Percentiles rank a stretch among this genome's conserved stretches.
phyloP scores from a whole-genome alignment of 2,888 invertebrate genomes.

The Busseola fusca region DNA sequence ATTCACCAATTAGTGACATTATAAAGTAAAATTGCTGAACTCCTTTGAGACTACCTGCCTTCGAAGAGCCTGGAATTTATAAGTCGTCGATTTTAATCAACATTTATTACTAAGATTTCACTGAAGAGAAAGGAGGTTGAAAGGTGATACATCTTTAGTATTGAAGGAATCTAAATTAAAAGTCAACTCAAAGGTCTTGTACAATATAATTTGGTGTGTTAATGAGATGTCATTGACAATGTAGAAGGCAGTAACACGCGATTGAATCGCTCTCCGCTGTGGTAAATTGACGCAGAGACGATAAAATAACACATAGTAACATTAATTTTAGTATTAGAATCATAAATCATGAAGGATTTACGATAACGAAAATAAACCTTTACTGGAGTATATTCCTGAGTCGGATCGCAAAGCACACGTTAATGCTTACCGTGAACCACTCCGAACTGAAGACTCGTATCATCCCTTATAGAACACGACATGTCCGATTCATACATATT shows the following conservation, averaged over 20 bases:
- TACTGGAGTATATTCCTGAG: background rate
- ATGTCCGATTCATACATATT: conserved; percentile 78
- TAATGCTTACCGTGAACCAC: conserved; percentile 5
- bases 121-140: conserved; percentile 11
- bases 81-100: conserved; percentile 35
- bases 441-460: conserved; percentile 46
- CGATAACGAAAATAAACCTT: conserved; percentile 30
- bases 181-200: background rate
- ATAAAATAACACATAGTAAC: conserved; percentile 47
- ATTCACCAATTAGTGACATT: conserved; percentile 23
- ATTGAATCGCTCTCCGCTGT: conserved; percentile 9
- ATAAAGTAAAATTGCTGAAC: conserved; percentile 28
- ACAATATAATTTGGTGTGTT: conserved; percentile 1
- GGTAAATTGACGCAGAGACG: conserved; percentile 32
- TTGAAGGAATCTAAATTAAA: conserved; percentile 20
- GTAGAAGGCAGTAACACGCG: conserved; percentile 22
- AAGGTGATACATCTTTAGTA: conserved; percentile 10
- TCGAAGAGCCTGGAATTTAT: conserved; percentile 6
- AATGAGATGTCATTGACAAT: conserved; percentile 25
- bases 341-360: conserved; percentile 38
- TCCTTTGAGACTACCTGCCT: conserved; percentile 12
- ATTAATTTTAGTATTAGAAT: conserved; percentile 32
- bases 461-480: conserved; percentile 66
- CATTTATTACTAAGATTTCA: conserved; percentile 29
- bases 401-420: background rate